Conservation (phyloP, 2,113 vertebrate genomes). For the Zootoca vivipara region DNA sequence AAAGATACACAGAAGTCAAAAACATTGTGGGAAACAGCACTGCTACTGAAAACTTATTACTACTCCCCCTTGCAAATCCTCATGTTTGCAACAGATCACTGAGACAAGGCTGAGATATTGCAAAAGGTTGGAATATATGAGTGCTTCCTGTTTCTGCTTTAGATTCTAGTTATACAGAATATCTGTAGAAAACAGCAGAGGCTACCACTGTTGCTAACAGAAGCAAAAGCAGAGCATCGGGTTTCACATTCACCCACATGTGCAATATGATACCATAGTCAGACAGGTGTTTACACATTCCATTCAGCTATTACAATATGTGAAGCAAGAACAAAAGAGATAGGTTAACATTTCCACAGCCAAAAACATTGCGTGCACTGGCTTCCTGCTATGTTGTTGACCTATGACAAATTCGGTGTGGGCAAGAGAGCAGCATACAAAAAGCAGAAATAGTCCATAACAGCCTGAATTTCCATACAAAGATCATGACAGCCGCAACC, state of each 20-base stretch:
- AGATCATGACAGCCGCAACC: not conserved
- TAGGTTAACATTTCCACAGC: not conserved
- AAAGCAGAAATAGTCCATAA: not conserved
- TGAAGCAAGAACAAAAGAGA: not conserved
- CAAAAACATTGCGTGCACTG: not conserved
- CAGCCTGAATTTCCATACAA: not conserved
- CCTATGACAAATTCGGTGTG: not conserved
- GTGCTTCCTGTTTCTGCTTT: not conserved
- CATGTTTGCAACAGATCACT: not conserved
- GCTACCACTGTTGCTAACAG: not conserved
- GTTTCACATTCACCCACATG: not conserved
- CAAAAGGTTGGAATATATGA: not conserved
- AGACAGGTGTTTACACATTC: slow-evolving; percentile 6
- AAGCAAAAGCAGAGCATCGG: slow-evolving; percentile 15
- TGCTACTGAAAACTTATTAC: not conserved
- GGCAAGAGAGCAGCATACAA: not conserved
- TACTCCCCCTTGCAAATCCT: not conserved
- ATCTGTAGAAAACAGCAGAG: not conserved
- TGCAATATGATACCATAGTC: not conserved
- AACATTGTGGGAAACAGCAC: not conserved
- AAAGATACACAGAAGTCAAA: not conserved
- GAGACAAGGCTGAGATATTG: not conserved
- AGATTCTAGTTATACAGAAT: not conserved
- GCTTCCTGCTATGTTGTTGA: not conserved
- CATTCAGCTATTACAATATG: not conserved